phyloP scores from a whole-genome alignment of 2,797 vertebrate genomes.

The Manis pentadactyla region DNA sequence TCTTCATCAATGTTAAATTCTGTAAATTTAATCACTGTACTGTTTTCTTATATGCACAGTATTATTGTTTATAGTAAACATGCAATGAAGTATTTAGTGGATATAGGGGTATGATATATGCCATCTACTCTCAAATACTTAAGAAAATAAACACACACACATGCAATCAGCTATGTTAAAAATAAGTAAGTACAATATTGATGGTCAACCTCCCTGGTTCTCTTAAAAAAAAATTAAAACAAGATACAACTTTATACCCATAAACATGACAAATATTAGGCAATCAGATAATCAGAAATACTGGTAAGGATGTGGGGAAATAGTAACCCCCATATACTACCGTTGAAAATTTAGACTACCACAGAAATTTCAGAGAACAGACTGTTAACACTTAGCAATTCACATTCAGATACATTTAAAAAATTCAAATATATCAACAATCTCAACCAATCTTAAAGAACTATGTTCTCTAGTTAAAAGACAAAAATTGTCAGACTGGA shows the following conservation, averaged over 20 bases:
- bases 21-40: neutral
- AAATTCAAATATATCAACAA: neutral
- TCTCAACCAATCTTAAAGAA: neutral
- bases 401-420: neutral
- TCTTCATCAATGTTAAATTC: neutral
- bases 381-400: neutral
- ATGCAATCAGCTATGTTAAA: neutral
- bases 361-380: neutral
- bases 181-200: neutral
- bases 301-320: neutral
- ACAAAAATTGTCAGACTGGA: neutral
- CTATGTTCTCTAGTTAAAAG: neutral
- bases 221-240: constrained; percentile 18
- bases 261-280: neutral
- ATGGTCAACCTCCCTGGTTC: neutral
- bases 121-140: neutral
- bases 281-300: neutral
- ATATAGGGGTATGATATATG: neutral
- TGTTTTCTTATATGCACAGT: neutral
- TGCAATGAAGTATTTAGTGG: neutral
- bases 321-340: neutral
- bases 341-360: neutral
- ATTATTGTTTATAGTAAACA: neutral
- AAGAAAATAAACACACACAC: neutral
- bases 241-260: neutral